Evolutionary conservation across 2,113 vertebrate species (phyloP), one percentile per base, ranked within the genome.

Genomic region (Nipponia nippon): DNA sequence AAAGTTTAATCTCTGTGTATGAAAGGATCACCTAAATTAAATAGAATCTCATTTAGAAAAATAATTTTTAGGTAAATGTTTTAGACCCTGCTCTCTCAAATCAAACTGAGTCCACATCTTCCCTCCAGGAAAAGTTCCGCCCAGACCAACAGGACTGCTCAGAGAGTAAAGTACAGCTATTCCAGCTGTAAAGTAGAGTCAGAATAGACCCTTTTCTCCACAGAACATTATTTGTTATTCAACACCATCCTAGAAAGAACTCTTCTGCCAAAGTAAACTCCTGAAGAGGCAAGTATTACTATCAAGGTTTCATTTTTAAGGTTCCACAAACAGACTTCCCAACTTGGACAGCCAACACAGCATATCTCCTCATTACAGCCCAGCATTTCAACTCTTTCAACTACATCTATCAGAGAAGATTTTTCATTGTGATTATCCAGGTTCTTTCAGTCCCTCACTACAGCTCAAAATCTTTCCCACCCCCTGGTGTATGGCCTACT

Each of bases 401-500:
- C 91, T 87, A n/a, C 36, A 47, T 69, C 88, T 83, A 95, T 95
- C 92, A 96, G 90, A 95, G 87, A 82, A 94, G 93, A 95, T 96
- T 94, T 95, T 95, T 89, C 77, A 76, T 84, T 95, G 70, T 91
- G 93, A 89, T 94, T 65, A 97, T 29, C 78, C 84, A 97, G 46
- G 29, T 89, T 81, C 62, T 93, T 82, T 94, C 89, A 80, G 87
- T 47, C 38, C 52, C 49, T 42, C 55, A 36, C 67, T 67, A 55
- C 29, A 75, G 67, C 92, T 81, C 63, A 59, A 62, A 75, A 55
- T 71, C 88, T 81, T 80, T 62, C 56, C 23, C 65, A 47, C 47
- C 16, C 34, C 16, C 44, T 32, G 26, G 72, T 34, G 50, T 16
- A 75, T 38, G 67, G 26, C 55, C 76, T 92, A 13, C 86, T 95